Evolutionary conservation across 2,113 vertebrate genomes (phyloP), one percentile per base, ranked within the genome.

Genomic region (Lota lota): DNA sequence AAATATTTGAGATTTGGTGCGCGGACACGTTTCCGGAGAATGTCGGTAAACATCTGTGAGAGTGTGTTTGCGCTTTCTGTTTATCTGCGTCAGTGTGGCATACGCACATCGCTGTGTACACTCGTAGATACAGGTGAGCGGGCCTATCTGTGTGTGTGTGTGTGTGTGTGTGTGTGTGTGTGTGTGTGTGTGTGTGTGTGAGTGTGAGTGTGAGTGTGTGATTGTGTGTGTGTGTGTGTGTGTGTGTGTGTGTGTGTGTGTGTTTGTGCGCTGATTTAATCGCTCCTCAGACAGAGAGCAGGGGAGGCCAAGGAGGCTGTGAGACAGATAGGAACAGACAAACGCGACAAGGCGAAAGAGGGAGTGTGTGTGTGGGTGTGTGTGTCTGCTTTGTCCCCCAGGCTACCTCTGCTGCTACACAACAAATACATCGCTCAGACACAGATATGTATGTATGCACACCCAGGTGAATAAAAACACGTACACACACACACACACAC

Each of bases 311-410:
- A 77, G 84, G 81, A 87, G 83, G 78, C 80, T 86, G 84, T 88
- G 88, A 90, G 85, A 80, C 77, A 89, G 84, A 91, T 89, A 86
- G 84, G 79, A 89, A 88, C 86, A 87, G 89, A 90, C 89, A 89
- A 86, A 90, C 61, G 85, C 80, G 87, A 90, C 89, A 88, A 90
- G 89, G 86, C 87, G 80, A 86, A 84, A 89, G 86, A 86, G 80
- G 73, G 70, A 83, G 79, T 63, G 75, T 83, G 80, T 72, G 73
- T 78, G 77, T 77, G 15, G 28, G 60, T 58, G 53, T 47, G 40
- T 47, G 40, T 47, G 40, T 47, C 10, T 47, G 40, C 12, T 2
- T 87, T 70, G 51, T 79, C 80, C 84, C 17, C 66, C 62, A 64
- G 80, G 70, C 76, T 73, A 28, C 40, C 82, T 78, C 74, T 10